A percentile compares a stretch with the other conserved stretches of the same genome.
phyloP scores from a whole-genome alignment of 2,113 vertebrate genomes.

The Corydoras sp. region DNA sequence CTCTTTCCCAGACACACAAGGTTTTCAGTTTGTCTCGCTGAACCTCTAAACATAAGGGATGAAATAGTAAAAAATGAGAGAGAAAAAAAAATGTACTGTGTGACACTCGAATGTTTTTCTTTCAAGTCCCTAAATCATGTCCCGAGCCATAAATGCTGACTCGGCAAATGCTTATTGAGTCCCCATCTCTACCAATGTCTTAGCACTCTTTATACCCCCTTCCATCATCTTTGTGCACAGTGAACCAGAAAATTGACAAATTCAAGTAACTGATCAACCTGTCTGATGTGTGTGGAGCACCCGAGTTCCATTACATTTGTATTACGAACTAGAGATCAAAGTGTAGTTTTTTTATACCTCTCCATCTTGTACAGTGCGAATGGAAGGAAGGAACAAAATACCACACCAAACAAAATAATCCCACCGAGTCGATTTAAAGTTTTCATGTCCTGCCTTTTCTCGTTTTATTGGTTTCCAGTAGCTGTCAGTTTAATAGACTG shows the following conservation, averaged over 20 bases:
- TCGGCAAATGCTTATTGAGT: conserved; percentile 51
- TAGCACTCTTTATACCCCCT: conserved; percentile 1
- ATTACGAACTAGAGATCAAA: conserved; percentile 5
- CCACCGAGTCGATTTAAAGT: not conserved
- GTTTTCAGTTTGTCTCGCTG: conserved; percentile 10
- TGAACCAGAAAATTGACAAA: conserved; percentile 23
- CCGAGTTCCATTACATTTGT: not conserved
- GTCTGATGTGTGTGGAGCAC: conserved; percentile 38
- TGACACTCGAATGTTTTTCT: conserved; percentile 18
- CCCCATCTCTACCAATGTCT: conserved; percentile 12
- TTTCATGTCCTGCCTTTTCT: conserved; percentile 34
- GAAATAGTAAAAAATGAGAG: conserved; percentile 12
- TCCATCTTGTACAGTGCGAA: not conserved
- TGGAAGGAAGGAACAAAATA: not conserved
- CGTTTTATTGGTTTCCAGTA: conserved; percentile 19
- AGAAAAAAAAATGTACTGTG: conserved; percentile 22
- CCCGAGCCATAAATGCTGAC: conserved; percentile 53
- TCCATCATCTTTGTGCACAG: conserved; percentile 23
- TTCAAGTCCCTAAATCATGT: conserved; percentile 34
- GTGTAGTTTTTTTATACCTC: not conserved
- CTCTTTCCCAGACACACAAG: conserved; percentile 22
- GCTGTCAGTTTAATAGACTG: conserved; percentile 14
- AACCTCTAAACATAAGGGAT: conserved; percentile 8
- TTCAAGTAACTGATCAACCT: conserved; percentile 9
- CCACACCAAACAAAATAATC: conserved; percentile 1